These are phyloP conservation scores for Ctenopoma kingsleyae DNA, from an alignment of 2,797 vertebrate genomes.

Conservation along the genomic window DNA sequence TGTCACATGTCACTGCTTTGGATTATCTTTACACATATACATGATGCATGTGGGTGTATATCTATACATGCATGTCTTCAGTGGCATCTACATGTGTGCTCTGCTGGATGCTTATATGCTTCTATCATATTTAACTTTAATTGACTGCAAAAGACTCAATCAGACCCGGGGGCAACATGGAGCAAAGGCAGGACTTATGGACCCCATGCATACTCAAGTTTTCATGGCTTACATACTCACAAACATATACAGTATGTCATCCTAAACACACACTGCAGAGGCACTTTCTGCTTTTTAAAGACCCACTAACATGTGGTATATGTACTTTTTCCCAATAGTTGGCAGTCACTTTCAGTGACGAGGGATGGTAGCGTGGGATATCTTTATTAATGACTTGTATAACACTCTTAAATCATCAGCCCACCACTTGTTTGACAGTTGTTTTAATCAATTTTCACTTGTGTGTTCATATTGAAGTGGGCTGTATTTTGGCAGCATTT, in stretches of 20 bases:
- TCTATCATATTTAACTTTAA: constrained; percentile 48
- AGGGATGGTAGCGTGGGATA: constrained; percentile 5
- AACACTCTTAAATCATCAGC: constrained; percentile 41
- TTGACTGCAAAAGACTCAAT: constrained; percentile 50
- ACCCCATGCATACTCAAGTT: constrained; percentile 11
- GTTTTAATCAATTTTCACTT: constrained; percentile 45
- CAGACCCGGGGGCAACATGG: constrained; percentile 16
- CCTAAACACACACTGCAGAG: neutral
- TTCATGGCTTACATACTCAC: constrained; percentile 13
- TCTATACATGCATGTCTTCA: neutral
- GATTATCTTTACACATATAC: constrained; percentile 46
- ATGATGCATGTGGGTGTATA: neutral
- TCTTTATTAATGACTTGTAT: constrained; percentile 52
- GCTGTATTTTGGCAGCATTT: constrained; percentile 51
- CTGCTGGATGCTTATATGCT: constrained; percentile 46
- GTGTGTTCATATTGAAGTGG: constrained; percentile 44
- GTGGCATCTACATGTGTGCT: neutral
- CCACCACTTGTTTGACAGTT: constrained; percentile 48
- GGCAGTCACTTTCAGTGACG: constrained; percentile 16
- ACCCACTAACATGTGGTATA: neutral
- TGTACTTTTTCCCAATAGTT: constrained; percentile 11
- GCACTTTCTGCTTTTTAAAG: constrained; percentile 12
- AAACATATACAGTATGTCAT: constrained; percentile 11
- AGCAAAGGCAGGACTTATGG: constrained; percentile 13
- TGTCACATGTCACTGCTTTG: constrained; percentile 63